Evolutionary conservation across 2,888 invertebrate species (phyloP), one percentile per base, ranked within the genome.

Genomic region (Sinohyriopsis cumingii): DNA sequence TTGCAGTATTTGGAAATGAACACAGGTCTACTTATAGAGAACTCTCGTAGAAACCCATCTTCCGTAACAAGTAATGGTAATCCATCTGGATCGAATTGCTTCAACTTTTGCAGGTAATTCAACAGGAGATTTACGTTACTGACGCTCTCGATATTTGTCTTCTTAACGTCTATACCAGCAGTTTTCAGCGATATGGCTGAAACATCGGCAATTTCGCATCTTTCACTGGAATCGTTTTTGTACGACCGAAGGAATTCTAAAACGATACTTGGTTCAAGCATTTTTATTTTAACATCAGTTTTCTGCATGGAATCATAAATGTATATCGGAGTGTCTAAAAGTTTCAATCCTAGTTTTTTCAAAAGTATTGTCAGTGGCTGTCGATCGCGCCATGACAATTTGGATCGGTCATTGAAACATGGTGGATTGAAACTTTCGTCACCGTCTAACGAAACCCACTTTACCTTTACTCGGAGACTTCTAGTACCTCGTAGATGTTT

Each of bases 21-120:
- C 12, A 79, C 69, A 3, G 79, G 77, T 20, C 25, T 62, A 9
- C 74, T 68, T 54, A 12, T 45, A 22, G 71, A 67, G 62, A 83
- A 79, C 53, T 62, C 61, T 24, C 77, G 61, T 33, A 85, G 63
- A 22, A 71, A 63, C 18, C 64, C 60, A 65, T 84, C 84, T 19
- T 67, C 68, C 4, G 82, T 80, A 15, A 84, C 61, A 54, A 83
- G 67, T n/a, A 86, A 71, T 9, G 86, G 86, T 59, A 82, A 54
- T 1, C 81, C 75, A n/a, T 72, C 61, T 3, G 85, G 55, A 19
- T 73, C 68, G 65, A 79, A 73, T 24, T 62, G 25, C 20, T 61
- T 55, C n/a, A 67, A 62, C 63, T 63, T 60, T 20, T 72, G 56
- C 65, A 80, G 82, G 68, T 76, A 84, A 6, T 63, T 59, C 6